Conservation (phyloP, 1,140 invertebrate genomes). For the Listronotus bonariensis region DNA sequence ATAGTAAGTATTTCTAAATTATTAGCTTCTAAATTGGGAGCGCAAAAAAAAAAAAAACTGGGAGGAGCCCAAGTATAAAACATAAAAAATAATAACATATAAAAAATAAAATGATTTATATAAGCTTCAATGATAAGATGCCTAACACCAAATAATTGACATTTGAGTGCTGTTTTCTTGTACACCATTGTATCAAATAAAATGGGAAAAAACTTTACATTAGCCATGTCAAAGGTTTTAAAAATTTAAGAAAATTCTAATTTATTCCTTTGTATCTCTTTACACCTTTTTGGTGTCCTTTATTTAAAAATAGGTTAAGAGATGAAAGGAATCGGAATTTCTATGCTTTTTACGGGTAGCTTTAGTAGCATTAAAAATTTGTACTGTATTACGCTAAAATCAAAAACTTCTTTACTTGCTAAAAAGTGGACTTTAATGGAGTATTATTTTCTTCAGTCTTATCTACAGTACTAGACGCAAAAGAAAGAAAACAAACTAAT, state of each 20-base stretch:
- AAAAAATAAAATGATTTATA: background rate
- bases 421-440: slow-evolving; percentile 48
- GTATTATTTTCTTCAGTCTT: slow-evolving; percentile 51
- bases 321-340: background rate
- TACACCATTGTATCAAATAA: slow-evolving; percentile 13
- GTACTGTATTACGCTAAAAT: slow-evolving; percentile 42
- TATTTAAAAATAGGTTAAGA: background rate
- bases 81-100: slow-evolving; percentile 13
- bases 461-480: slow-evolving; percentile 50
- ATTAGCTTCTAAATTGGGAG: too few species aligned
- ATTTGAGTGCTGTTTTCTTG: slow-evolving; percentile 44
- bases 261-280: background rate
- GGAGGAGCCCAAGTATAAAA: background rate
- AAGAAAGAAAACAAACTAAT: slow-evolving; percentile 19
- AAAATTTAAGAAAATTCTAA: too few species aligned
- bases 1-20: too few species aligned
- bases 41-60: too few species aligned
- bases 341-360: background rate
- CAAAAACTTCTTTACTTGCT: slow-evolving; percentile 32
- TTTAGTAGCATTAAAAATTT: slow-evolving; percentile 32
- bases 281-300: too few species aligned
- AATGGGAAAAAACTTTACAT: slow-evolving; percentile 34
- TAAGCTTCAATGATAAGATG: slow-evolving; percentile 20
- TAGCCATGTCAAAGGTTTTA: slow-evolving; percentile 3
- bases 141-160: slow-evolving; percentile 49